Evolutionary conservation across 2,113 vertebrate species (phyloP).

Genomic region (Pygoscelis antarcticus): DNA sequence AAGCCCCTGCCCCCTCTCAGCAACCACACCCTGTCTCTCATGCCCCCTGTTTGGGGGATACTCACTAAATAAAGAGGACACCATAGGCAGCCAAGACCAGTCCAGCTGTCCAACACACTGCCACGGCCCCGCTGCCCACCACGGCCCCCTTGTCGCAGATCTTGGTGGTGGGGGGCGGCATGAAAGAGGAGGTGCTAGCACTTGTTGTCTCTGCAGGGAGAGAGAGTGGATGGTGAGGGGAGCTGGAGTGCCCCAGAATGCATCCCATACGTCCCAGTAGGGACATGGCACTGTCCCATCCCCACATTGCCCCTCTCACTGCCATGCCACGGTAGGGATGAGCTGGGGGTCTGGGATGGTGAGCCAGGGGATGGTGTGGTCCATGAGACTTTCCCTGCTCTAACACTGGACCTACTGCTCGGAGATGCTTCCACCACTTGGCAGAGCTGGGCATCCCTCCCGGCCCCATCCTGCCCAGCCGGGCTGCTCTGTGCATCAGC

Average conservation of each 20-base stretch:
- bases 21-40: not conserved
- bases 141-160: constrained; percentile 53
- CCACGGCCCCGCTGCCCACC: constrained; percentile 34
- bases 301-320: not conserved
- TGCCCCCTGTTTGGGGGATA: accelerated
- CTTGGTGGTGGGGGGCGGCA: constrained; percentile 64
- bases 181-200: constrained; percentile 62
- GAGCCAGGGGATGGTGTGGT: not conserved
- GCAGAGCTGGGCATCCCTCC: not conserved
- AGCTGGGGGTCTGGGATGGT: not conserved
- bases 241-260: not conserved
- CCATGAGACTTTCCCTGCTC: not conserved
- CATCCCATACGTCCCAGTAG: accelerated
- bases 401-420: not conserved
- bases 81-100: constrained; percentile 65
- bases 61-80: constrained; percentile 74
- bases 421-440: not conserved
- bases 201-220: constrained; percentile 62
- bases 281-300: accelerated
- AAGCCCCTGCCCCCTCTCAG: not conserved
- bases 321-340: not conserved
- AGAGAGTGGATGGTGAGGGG: not conserved
- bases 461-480: not conserved
- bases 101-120: constrained; percentile 65
- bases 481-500: not conserved